Evolutionary conservation across 23 tunicate genomes (phyloP), one percentile per base, ranked within the genome.

Genomic region (Oikopleura vanhoeffeni): DNA sequence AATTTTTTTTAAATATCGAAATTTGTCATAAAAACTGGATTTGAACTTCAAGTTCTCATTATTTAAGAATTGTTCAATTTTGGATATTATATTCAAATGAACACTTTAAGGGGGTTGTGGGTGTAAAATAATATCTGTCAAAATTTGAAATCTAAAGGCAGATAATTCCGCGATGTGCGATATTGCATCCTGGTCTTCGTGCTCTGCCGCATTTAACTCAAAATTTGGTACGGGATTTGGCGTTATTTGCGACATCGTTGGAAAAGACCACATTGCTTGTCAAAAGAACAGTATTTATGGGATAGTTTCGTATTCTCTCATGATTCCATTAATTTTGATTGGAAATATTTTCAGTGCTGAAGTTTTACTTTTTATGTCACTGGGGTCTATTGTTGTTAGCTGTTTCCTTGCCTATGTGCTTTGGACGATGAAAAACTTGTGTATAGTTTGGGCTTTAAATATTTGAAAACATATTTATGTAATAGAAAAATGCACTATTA

Each of bases 391-490:
- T 71, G 34, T 28, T 3, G 32, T 71, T 38, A 71, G 79, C 79
- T 38, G 27, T 30, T 71, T 71, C 79, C 32, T 71, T 33, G 79
- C 79, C 79, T 71, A 71, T 38, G 79, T 71, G 32, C 79, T 71
- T 28, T 18, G 27, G 79, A 18, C 35, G 79, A 13, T 71, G 79
- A 71, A 71, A 71, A 71, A 18, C 2, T 2, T 71, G 36, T 71
- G 79, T 32, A 18, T 71, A 2, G 79, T n/a, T n/a, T n/a, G n/a
- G n/a, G n/a, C n/a, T n/a, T n/a, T n/a, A n/a, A n/a, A n/a, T n/a
- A n/a, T n/a, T n/a, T n/a, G n/a, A n/a, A n/a, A n/a, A n/a, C n/a
- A n/a, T n/a, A n/a, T n/a, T n/a, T n/a, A n/a, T n/a, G n/a, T n/a
- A n/a, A n/a, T n/a, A n/a, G n/a, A n/a, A n/a, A n/a, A n/a, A n/a